phyloP scores from a whole-genome alignment of 1,140 invertebrate species.

The Drosophila paulistorum region DNA sequence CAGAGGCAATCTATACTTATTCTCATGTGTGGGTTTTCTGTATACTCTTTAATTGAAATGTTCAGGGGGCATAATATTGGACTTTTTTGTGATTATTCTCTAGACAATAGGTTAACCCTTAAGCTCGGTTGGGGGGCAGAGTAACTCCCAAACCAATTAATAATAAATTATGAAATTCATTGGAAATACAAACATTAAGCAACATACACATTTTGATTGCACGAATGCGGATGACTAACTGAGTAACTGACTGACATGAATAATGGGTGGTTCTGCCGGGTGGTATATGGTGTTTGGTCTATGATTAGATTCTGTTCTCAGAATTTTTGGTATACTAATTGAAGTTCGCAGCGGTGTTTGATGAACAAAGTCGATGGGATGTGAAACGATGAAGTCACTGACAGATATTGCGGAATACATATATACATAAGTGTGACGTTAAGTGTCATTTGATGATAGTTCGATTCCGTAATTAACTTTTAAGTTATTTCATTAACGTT shows the following conservation, averaged over 20 bases:
- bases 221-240: constrained; percentile 8
- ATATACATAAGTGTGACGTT: not conserved
- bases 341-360: constrained; percentile 11
- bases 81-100: constrained; percentile 48
- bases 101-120: constrained; percentile 42
- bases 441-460: not conserved
- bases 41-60: constrained; percentile 70
- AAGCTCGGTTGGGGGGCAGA: constrained; percentile 15
- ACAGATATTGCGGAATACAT: not conserved
- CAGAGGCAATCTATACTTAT: not conserved
- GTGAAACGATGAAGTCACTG: not conserved
- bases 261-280: not conserved
- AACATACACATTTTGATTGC: constrained; percentile 17
- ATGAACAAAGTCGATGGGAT: not conserved
- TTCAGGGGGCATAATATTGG: constrained; percentile 45
- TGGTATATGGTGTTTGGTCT: constrained; percentile 1
- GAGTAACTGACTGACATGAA: not conserved
- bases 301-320: constrained; percentile 51
- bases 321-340: constrained; percentile 30
- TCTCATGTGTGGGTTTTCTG: constrained; percentile 20
- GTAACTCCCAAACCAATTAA: constrained; percentile 60
- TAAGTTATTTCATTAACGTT: not conserved
- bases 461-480: not conserved
- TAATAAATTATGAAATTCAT: constrained; percentile 77
- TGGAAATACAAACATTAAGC: constrained; percentile 42